These are phyloP conservation scores for Parapristionchus giblindavisi DNA, from an alignment of 2,888 invertebrate genomes.

Conservation along the genomic window DNA sequence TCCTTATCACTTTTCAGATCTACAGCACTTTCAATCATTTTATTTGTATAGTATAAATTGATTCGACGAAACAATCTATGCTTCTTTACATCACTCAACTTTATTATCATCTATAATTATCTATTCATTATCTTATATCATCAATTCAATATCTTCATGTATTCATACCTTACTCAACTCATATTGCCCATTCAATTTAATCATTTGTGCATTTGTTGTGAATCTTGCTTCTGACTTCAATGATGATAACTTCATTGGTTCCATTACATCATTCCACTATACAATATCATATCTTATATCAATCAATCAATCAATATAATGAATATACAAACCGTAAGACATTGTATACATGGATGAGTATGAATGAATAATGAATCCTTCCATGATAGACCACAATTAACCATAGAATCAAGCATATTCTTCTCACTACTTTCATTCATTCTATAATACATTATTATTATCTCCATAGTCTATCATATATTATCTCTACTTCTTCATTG, in stretches of 20 bases:
- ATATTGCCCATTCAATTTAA: slow-evolving; percentile 92
- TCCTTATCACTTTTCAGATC: slow-evolving; percentile 84
- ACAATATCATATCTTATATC: background rate
- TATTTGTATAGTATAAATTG: slow-evolving; percentile 94
- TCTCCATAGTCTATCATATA: too few relatives aligned
- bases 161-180: slow-evolving; percentile 77
- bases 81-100: slow-evolving; percentile 92
- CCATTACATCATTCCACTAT: slow-evolving; percentile 39
- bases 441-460: background rate
- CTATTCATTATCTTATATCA: slow-evolving; percentile 68
- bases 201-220: slow-evolving; percentile 96
- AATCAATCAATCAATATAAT: background rate
- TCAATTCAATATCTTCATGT: background rate
- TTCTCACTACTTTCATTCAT: slow-evolving; percentile 43
- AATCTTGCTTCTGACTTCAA: slow-evolving; percentile 85
- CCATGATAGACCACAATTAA: slow-evolving; percentile 47
- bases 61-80: slow-evolving; percentile 86
- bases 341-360: slow-evolving; percentile 89
- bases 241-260: slow-evolving; percentile 50
- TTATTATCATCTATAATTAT: slow-evolving; percentile 81
- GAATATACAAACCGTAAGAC: background rate
- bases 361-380: slow-evolving; percentile 73
- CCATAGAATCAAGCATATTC: slow-evolving; percentile 44
- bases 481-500: slow-evolving; percentile 25
- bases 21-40: slow-evolving; percentile 90